Evolutionary conservation across 2,888 invertebrate genomes (phyloP).

Genomic region (Heteromyza rotundicornis): DNA sequence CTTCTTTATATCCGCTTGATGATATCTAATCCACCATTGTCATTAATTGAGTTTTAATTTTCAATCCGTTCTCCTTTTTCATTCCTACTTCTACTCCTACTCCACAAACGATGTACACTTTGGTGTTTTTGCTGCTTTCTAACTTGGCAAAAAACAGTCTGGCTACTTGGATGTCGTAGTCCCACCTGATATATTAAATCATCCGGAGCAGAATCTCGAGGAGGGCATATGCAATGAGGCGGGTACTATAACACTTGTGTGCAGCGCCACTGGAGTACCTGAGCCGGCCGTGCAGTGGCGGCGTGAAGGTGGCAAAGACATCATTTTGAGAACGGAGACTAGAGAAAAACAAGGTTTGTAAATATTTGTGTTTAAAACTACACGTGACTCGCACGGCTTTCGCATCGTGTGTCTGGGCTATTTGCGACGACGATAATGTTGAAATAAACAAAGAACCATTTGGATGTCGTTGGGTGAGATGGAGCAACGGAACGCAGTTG

Average conservation of each 20-base stretch:
- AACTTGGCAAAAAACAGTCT: no score
- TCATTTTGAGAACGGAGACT: slow-evolving; percentile 76
- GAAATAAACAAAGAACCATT: no score
- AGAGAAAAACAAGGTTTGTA: slow-evolving; percentile 75
- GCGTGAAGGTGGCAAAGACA: slow-evolving; percentile 78
- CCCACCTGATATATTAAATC: slow-evolving; percentile 83
- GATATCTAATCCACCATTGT: not conserved
- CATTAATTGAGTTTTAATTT: slow-evolving; percentile 27
- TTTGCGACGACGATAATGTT: no score
- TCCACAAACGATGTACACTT: not conserved
- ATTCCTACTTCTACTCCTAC: not conserved
- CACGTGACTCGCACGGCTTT: not conserved
- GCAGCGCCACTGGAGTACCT: slow-evolving; percentile 83
- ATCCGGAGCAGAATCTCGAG: slow-evolving; percentile 63
- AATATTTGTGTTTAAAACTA: slow-evolving; percentile 3
- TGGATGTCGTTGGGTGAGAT: no score
- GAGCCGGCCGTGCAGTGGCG: slow-evolving; percentile 78
- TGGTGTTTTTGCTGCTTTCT: not conserved
- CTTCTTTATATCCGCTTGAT: slow-evolving; percentile 13
- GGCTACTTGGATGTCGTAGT: slow-evolving; percentile 86
- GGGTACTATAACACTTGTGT: slow-evolving; percentile 77
- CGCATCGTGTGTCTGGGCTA: no score
- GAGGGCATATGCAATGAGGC: slow-evolving; percentile 81
- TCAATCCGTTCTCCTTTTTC: not conserved
- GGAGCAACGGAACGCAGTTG: no score